These are phyloP conservation scores for Lota lota DNA, from an alignment of 2,113 vertebrate species.

Conservation along the genomic window DNA sequence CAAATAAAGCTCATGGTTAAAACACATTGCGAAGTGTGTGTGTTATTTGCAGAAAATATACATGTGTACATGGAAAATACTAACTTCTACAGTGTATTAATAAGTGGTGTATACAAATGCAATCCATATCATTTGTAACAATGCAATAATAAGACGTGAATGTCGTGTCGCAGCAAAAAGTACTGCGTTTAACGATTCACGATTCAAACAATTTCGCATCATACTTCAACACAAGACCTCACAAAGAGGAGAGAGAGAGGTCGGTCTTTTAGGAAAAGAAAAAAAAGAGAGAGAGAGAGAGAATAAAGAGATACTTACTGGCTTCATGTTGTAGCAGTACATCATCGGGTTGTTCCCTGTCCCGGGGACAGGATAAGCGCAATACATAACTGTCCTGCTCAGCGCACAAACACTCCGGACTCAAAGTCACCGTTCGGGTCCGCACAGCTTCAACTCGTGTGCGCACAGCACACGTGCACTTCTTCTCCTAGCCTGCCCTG, in stretches of 20 bases:
- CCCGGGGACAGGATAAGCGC: slow-evolving; percentile 87
- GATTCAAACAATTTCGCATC: too few relatives aligned
- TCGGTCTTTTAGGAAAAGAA: not conserved
- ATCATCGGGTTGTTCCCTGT: slow-evolving; percentile 86
- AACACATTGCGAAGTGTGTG: too few relatives aligned
- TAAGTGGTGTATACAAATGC: too few relatives aligned
- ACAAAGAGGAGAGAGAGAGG: not conserved
- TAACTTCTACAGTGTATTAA: too few relatives aligned
- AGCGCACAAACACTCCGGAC: slow-evolving; percentile 47
- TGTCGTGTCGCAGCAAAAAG: too few relatives aligned
- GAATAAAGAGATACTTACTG: slow-evolving; percentile 74
- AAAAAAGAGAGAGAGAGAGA: not conserved
- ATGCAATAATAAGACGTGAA: too few relatives aligned
- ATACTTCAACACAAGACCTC: not conserved
- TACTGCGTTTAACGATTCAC: too few relatives aligned
- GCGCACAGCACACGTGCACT: slow-evolving; percentile 41
- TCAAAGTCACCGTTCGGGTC: slow-evolving; percentile 64
- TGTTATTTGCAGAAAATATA: too few relatives aligned
- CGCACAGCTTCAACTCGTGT: slow-evolving; percentile 61
- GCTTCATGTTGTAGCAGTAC: slow-evolving; percentile 95
- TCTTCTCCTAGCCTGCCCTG: slow-evolving; percentile 68
- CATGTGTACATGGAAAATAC: too few relatives aligned
- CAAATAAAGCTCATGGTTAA: too few relatives aligned
- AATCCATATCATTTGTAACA: too few relatives aligned
- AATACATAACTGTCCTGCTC: slow-evolving; percentile 85